Percentiles rank a stretch among this genome's conserved stretches.
These are phyloP conservation scores for Blastobasis adustella DNA, from an alignment of 2,888 invertebrate genomes.

Conservation along the genomic window DNA sequence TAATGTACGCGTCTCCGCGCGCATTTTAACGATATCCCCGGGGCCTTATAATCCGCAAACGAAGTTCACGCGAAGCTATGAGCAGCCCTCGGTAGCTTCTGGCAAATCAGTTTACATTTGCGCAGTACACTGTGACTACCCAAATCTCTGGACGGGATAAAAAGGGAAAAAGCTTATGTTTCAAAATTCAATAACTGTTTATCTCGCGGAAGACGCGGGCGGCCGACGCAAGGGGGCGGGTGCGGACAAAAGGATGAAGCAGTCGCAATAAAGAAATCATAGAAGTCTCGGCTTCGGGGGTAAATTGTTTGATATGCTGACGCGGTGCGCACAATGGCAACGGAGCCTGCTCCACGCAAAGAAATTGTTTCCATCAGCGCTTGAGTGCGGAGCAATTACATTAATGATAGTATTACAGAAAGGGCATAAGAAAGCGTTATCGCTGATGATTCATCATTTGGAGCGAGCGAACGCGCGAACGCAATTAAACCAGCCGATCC, in stretches of 20 bases:
- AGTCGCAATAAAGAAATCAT: constrained; percentile 60
- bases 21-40: constrained; percentile 28
- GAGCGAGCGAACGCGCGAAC: constrained; percentile 9
- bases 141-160: constrained; percentile 41
- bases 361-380: constrained; percentile 30
- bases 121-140: constrained; percentile 36
- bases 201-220: constrained; percentile 42
- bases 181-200: constrained; percentile 63
- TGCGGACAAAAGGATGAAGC: constrained; percentile 50
- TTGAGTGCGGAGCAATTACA: constrained; percentile 41
- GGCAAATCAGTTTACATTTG: constrained; percentile 37
- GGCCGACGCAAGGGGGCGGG: constrained; percentile 41
- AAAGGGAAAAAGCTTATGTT: constrained; percentile 54
- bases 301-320: constrained; percentile 59
- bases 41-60: constrained; percentile 33
- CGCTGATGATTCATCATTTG: constrained; percentile 29
- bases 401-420: constrained; percentile 43
- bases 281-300: constrained; percentile 46
- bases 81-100: too few species aligned
- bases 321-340: constrained; percentile 26
- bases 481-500: constrained; percentile 14
- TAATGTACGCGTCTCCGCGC: constrained; percentile 30
- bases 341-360: constrained; percentile 28
- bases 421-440: constrained; percentile 32
- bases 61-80: constrained; percentile 18